A percentile compares a stretch with the other conserved stretches of the same genome.
Evolutionary conservation across 53 echinoderm and acorn worm species (phyloP).

Genomic region (Stichopus horrens): DNA sequence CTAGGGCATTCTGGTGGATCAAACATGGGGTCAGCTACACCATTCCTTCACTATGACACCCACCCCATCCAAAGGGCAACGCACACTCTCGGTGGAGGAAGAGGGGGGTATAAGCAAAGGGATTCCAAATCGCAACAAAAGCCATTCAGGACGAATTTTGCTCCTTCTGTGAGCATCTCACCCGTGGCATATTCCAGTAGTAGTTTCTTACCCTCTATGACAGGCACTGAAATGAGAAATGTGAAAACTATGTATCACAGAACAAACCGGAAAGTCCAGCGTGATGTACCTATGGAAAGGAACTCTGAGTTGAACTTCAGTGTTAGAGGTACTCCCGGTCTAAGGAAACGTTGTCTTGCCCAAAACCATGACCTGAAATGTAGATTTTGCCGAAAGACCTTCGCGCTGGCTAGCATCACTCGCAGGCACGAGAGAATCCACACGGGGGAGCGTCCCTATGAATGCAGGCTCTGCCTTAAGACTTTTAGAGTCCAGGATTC

Average conservation of each 20-base stretch:
- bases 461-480: neutral
- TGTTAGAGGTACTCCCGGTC: neutral
- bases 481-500: slow-evolving; percentile 18
- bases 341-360: neutral
- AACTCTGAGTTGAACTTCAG: neutral
- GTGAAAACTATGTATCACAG: slow-evolving; percentile 2
- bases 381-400: slow-evolving; percentile 1
- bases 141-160: neutral
- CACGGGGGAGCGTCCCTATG: slow-evolving; percentile 16
- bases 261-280: neutral
- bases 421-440: slow-evolving; percentile 9
- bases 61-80: neutral
- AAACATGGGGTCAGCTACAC: slow-evolving; percentile 15
- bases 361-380: neutral
- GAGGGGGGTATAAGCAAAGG: neutral
- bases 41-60: slow-evolving; percentile 4
- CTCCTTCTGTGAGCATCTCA: neutral
- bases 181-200: neutral
- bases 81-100: neutral
- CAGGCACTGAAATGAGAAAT: neutral
- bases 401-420: neutral
- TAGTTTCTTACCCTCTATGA: neutral
- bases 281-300: neutral
- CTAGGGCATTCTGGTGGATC: neutral
- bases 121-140: neutral